Conservation (phyloP, 2,797 vertebrate genomes). For the Crocodylus rhombifer region DNA sequence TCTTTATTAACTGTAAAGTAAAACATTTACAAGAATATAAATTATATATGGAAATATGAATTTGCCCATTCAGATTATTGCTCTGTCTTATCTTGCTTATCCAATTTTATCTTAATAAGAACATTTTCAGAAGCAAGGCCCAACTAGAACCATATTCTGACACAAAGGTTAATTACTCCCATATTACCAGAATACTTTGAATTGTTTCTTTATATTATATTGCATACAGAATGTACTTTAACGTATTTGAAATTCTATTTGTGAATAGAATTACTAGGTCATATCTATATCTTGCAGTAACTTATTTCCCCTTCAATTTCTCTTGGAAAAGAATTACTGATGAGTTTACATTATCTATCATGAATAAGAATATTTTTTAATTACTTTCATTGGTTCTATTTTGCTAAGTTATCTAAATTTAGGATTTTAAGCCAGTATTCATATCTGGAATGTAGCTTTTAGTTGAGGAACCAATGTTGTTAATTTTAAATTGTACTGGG, state of each 20-base stretch:
- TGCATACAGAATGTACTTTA: accelerated
- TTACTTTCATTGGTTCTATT: background rate
- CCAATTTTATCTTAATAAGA: background rate
- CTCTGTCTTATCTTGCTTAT: background rate
- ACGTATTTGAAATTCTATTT: background rate
- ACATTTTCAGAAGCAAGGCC: background rate
- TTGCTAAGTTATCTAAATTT: background rate
- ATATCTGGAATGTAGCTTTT: background rate
- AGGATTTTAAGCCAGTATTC: background rate
- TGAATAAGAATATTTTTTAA: background rate
- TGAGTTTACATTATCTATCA: too few species aligned
- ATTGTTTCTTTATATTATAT: background rate
- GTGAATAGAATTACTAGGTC: accelerated
- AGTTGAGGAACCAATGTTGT: background rate
- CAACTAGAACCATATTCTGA: too few species aligned
- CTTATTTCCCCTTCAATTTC: accelerated
- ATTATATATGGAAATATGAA: accelerated
- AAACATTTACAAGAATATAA: background rate
- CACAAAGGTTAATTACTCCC: background rate
- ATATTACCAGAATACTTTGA: background rate
- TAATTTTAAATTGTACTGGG: background rate
- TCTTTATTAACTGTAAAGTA: background rate
- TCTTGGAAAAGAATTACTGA: too few species aligned
- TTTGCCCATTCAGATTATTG: background rate
- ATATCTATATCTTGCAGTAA: background rate